These are phyloP conservation scores for Achroia grisella DNA, from an alignment of 1,140 invertebrate species.

Conservation along the genomic window DNA sequence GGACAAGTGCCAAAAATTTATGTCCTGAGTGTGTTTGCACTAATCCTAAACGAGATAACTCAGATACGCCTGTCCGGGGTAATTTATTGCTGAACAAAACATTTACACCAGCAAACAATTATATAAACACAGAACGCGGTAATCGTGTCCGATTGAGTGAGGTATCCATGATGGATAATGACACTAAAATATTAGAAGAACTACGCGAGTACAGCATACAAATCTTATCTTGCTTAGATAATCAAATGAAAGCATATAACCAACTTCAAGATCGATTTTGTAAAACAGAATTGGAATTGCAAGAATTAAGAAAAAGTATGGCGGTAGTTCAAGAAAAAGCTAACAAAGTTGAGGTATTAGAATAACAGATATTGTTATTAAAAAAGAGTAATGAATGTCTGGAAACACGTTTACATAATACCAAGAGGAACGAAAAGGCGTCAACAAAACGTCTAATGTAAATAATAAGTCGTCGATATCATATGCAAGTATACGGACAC, in stretches of 20 bases:
- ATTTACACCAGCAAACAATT: background rate
- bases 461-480: too few relatives aligned
- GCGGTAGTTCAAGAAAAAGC: too few relatives aligned
- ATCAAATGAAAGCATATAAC: background rate
- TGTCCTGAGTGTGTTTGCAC: background rate
- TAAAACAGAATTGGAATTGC: background rate
- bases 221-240: background rate
- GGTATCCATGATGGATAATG: background rate
- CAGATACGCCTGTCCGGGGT: background rate
- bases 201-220: background rate
- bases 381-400: background rate
- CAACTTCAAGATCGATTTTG: background rate
- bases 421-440: background rate
- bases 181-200: background rate
- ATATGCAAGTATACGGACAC: too few relatives aligned
- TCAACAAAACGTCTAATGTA: background rate
- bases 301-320: background rate
- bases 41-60: background rate
- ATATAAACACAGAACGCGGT: background rate
- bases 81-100: background rate
- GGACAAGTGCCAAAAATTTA: too few relatives aligned
- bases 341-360: background rate
- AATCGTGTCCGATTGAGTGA: background rate
- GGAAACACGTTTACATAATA: background rate
- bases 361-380: background rate